Base-by-base conservation (phyloP, 2,888 invertebrate genomes). In the Lochmaea crataegi region DNA sequence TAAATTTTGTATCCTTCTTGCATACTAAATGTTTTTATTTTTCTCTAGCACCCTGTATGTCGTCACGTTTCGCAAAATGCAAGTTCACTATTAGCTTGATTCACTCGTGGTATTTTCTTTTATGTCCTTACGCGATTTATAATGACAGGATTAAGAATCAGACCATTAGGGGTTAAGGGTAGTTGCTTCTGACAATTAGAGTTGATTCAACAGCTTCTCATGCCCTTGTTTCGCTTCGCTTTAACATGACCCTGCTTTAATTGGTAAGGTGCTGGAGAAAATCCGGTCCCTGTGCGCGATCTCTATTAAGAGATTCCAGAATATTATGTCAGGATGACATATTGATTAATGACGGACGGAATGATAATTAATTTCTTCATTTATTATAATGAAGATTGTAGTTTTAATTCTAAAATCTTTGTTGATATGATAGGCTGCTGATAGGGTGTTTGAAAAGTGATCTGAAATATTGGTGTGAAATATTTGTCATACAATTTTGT, bases 61-160 rank as follows among this genome's bases (percentile, higher is more conserved):
- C 45, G 9, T 26, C 45, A 42, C 65, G 65, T 65, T 22, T 18
- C 42, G 22, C 32, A 68, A 60, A 42, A 71, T 65, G 73, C 53
- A 70, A 74, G 74, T 75, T 76, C 76, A 68, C 72, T 80, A 79
- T 79, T 79, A 70, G 77, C 76, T 71, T 75, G 76, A 75, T 76
- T 74, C 70, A 71, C 63, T 73, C 65, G 41, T 69, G 48, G 73
- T 68, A 61, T 73, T 73, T 65, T 65, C 73, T 73, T 73, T 73
- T 69, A 73, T 73, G 76, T 68, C 73, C 73, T 74, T 57, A 68
- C 80, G 79, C 81, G 83, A 83, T 81, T 80, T 81, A 82, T 85
- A 85, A 85, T 84, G 84, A 85, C 84, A 83, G 82, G 83, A 84
- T 85, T 84, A 84, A 85, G 84, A 83, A 84, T 83, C 82, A 81